Evolutionary conservation across 2,113 vertebrate genomes (phyloP).

Genomic region (Hepsetus odoe): DNA sequence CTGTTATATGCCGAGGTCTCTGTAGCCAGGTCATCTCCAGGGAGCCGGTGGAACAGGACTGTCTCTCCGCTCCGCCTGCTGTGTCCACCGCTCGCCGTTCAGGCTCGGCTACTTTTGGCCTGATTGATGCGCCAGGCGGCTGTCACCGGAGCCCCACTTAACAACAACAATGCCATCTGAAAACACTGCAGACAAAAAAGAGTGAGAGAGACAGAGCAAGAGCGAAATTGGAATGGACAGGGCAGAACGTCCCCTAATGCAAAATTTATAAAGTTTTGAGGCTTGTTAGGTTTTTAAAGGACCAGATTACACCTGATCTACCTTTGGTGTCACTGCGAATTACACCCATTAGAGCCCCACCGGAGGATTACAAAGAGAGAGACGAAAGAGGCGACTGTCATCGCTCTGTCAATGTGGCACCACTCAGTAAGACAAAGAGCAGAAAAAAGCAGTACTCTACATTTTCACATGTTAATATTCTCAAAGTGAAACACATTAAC

Average conservation of each 20-base stretch:
- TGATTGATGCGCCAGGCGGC: slow-evolving; percentile 80
- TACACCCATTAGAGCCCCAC: slow-evolving; percentile 40
- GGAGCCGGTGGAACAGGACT: slow-evolving; percentile 76
- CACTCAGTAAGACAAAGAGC: slow-evolving; percentile 45
- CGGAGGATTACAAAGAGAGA: slow-evolving; percentile 33
- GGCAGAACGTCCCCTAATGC: slow-evolving; percentile 51
- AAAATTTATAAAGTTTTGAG: slow-evolving; percentile 61
- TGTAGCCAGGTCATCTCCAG: slow-evolving; percentile 86
- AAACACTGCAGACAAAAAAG: slow-evolving; percentile 55
- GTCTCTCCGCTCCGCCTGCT: slow-evolving; percentile 78
- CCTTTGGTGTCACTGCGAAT: slow-evolving; percentile 61
- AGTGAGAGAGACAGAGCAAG: slow-evolving; percentile 30
- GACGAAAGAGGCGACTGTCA: slow-evolving; percentile 33
- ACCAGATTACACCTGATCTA: slow-evolving; percentile 57
- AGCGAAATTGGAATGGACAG: slow-evolving; percentile 63
- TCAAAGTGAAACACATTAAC: slow-evolving; percentile 33
- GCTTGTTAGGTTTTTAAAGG: slow-evolving; percentile 61
- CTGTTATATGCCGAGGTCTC: slow-evolving; percentile 89
- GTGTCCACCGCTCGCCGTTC: slow-evolving; percentile 77
- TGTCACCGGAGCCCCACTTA: slow-evolving; percentile 65
- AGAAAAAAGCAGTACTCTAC: slow-evolving; percentile 8
- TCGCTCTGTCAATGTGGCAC: slow-evolving; percentile 30
- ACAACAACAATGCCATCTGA: slow-evolving; percentile 68
- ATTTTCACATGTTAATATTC: slow-evolving; percentile 38
- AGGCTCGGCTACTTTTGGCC: slow-evolving; percentile 74